These are phyloP conservation scores for Eurytoma adleriae DNA, from an alignment of 2,888 invertebrate species.

Conservation along the genomic window DNA sequence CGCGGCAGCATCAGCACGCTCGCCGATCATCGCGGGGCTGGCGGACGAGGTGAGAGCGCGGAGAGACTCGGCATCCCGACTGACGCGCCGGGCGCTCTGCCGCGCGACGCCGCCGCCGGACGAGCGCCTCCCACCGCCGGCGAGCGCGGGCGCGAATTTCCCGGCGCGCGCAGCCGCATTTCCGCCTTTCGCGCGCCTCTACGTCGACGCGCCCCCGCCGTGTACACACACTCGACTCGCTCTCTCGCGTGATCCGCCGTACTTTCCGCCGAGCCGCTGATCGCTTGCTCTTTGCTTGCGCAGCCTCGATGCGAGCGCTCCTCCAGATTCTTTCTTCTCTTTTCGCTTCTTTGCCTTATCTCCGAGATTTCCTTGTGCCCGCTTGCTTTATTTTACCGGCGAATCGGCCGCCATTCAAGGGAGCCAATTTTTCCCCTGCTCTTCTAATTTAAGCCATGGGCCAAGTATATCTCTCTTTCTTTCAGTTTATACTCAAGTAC, in stretches of 20 bases:
- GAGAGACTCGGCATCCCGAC: slow-evolving; percentile 74
- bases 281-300: slow-evolving; percentile 12
- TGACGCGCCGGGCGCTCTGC: slow-evolving; percentile 62
- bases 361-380: too few species aligned
- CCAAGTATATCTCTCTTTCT: too few species aligned
- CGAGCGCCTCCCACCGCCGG: neutral
- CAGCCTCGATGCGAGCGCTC: too few species aligned
- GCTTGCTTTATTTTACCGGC: too few species aligned
- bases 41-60: slow-evolving; percentile 65
- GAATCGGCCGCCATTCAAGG: too few species aligned
- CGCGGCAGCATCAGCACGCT: slow-evolving; percentile 42
- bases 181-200: slow-evolving; percentile 18
- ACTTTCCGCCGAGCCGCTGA: slow-evolving; percentile 1
- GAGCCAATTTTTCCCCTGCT: too few species aligned
- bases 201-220: neutral
- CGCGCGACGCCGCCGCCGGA: neutral
- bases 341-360: too few species aligned
- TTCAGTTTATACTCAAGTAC: too few species aligned
- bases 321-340: too few species aligned
- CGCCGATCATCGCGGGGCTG: slow-evolving; percentile 52
- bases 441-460: too few species aligned
- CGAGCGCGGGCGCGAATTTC: slow-evolving; percentile 7
- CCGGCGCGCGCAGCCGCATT: slow-evolving; percentile 61
- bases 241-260: too few species aligned
- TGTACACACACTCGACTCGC: too few species aligned